Percentiles rank a stretch among this genome's conserved stretches.
Conservation (phyloP, 2,888 invertebrate genomes). For the Glaucopsyche alexis region DNA sequence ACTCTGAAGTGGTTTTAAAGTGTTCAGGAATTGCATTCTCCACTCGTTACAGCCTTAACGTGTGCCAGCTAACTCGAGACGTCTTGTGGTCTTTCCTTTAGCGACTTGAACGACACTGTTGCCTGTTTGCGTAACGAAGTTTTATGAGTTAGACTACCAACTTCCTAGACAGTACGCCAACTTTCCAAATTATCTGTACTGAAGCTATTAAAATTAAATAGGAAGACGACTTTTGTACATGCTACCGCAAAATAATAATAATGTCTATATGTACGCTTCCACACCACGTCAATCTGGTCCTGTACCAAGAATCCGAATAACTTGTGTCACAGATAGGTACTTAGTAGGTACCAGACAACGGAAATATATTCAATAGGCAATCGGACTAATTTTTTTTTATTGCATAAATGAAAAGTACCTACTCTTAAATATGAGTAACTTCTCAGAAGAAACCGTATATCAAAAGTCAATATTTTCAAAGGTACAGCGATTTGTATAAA, state of each 20-base stretch:
- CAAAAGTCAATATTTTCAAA: too few relatives aligned
- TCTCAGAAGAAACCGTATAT: too few relatives aligned
- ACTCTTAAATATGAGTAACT: too few relatives aligned
- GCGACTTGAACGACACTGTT: constrained; percentile 28
- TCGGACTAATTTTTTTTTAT: too few relatives aligned
- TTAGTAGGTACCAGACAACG: too few relatives aligned
- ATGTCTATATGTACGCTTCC: neutral
- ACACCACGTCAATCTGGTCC: too few relatives aligned
- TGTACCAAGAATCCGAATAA: too few relatives aligned
- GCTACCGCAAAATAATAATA: neutral
- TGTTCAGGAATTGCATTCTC: constrained; percentile 50
- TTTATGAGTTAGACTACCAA: constrained; percentile 18
- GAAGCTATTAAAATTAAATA: constrained; percentile 16
- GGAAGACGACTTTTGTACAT: neutral
- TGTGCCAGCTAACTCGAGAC: constrained; percentile 43
- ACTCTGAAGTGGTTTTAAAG: constrained; percentile 42
- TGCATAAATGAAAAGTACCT: too few relatives aligned
- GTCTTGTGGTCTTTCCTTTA: constrained; percentile 30
- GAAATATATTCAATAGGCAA: too few relatives aligned
- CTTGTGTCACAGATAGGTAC: too few relatives aligned
- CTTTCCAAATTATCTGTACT: constrained; percentile 24
- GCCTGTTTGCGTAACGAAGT: constrained; percentile 28
- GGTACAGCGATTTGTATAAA: too few relatives aligned
- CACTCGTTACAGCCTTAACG: constrained; percentile 40
- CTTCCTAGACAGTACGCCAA: neutral